These are phyloP conservation scores for Aphis gossypii DNA, from an alignment of 1,140 invertebrate genomes.

Conservation along the genomic window DNA sequence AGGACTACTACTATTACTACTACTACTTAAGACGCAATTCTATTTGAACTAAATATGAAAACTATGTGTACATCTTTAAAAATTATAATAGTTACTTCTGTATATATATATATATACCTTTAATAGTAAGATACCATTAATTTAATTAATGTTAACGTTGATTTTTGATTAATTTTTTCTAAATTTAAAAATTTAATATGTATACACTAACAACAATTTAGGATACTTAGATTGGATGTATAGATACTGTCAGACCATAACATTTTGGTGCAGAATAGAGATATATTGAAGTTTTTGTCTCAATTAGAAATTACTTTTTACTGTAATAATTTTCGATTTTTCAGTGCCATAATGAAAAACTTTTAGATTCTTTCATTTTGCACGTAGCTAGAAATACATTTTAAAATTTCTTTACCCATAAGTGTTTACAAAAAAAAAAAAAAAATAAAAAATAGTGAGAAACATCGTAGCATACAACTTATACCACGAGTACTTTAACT, in stretches of 20 bases:
- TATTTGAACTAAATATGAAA: background rate
- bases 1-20: background rate
- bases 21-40: background rate
- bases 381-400: background rate
- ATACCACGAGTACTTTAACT: background rate
- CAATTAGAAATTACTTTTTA: background rate
- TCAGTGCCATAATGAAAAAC: background rate
- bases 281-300: background rate
- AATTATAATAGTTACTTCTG: background rate
- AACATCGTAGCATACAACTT: background rate
- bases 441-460: background rate
- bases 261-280: background rate
- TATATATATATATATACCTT: background rate
- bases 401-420: no score
- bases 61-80: background rate
- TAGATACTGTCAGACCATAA: no score
- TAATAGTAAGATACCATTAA: background rate
- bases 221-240: no score
- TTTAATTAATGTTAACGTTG: background rate
- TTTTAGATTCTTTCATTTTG: background rate
- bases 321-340: background rate
- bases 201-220: no score
- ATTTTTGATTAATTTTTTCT: background rate
- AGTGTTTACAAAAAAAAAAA: background rate
- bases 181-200: no score